Percentiles rank a stretch among this genome's conserved stretches.
phyloP scores from a whole-genome alignment of 2,888 invertebrate species.

The Torymus texanus region DNA sequence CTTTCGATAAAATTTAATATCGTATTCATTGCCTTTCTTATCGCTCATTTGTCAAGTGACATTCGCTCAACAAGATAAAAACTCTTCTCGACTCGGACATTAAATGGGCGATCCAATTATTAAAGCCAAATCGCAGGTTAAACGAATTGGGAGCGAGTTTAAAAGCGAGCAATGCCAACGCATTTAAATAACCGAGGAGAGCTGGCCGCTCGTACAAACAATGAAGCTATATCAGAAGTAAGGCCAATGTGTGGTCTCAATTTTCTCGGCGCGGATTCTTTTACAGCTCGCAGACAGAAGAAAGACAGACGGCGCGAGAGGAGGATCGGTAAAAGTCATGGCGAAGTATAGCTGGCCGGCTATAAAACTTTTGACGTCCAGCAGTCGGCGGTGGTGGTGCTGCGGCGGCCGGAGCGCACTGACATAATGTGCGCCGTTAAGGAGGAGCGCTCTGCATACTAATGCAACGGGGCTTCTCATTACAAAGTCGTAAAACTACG shows the following conservation, averaged over 20 bases:
- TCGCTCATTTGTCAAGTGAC: not conserved
- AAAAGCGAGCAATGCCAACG: not conserved
- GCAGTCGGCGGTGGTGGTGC: conserved; percentile 21
- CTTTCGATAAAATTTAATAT: not conserved
- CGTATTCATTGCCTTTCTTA: conserved; percentile 18
- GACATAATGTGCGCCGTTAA: conserved; percentile 59
- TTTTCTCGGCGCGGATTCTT: conserved; percentile 36
- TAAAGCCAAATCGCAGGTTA: conserved; percentile 22
- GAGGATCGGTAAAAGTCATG: not conserved
- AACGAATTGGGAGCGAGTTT: conserved; percentile 28
- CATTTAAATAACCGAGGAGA: not conserved
- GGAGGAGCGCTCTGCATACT: conserved; percentile 57
- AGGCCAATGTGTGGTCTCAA: conserved; percentile 48
- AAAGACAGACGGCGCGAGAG: not conserved
- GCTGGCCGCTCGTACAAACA: conserved; percentile 22
- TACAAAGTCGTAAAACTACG: conserved; percentile 65
- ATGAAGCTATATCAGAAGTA: conserved; percentile 51
- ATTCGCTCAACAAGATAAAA: not conserved
- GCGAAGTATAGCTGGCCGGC: conserved; percentile 4
- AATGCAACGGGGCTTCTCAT: conserved; percentile 63
- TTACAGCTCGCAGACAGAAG: conserved; percentile 13
- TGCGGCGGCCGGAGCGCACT: conserved; percentile 28
- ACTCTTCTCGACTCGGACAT: not conserved
- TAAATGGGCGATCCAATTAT: conserved; percentile 12
- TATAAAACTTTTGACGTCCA: conserved; percentile 56